phyloP scores from a whole-genome alignment of 2,888 invertebrate species.

The Thera britannica region DNA sequence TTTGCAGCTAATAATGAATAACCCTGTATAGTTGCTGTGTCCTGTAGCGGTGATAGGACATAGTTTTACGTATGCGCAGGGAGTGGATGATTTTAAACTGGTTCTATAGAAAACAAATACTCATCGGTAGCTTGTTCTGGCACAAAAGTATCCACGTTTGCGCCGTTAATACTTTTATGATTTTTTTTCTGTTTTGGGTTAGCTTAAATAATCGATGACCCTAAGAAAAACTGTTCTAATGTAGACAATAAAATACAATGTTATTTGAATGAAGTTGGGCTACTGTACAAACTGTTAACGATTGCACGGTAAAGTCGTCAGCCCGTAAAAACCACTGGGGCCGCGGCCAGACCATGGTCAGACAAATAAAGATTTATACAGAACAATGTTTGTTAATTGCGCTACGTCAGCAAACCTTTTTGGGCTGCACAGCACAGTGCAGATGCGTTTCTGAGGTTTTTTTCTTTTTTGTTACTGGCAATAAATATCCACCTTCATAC shows the following conservation, averaged over 20 bases:
- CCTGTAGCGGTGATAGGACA: no score
- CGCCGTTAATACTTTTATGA: not conserved
- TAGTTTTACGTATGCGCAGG: no score
- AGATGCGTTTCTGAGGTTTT: conserved; percentile 28
- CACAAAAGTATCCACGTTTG: no score
- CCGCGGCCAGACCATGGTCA: conserved; percentile 35
- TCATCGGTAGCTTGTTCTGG: no score
- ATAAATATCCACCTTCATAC: conserved; percentile 1
- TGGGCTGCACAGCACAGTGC: conserved; percentile 12
- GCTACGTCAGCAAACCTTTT: conserved; percentile 34
- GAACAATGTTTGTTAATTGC: conserved; percentile 62
- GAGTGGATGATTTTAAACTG: no score
- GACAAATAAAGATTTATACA: conserved; percentile 58
- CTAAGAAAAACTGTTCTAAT: not conserved
- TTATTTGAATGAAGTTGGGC: not conserved
- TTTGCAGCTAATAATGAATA: no score
- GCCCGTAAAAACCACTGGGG: conserved; percentile 27
- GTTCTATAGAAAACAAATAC: no score
- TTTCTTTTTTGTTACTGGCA: conserved; percentile 2
- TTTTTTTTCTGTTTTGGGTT: not conserved
- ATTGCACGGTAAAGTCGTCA: conserved; percentile 1
- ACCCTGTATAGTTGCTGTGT: no score
- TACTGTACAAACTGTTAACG: conserved; percentile 8
- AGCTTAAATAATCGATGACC: not conserved
- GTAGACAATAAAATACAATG: not conserved